Evolutionary conservation across 1,140 invertebrate genomes (phyloP).

Genomic region (Pinna nobilis): DNA sequence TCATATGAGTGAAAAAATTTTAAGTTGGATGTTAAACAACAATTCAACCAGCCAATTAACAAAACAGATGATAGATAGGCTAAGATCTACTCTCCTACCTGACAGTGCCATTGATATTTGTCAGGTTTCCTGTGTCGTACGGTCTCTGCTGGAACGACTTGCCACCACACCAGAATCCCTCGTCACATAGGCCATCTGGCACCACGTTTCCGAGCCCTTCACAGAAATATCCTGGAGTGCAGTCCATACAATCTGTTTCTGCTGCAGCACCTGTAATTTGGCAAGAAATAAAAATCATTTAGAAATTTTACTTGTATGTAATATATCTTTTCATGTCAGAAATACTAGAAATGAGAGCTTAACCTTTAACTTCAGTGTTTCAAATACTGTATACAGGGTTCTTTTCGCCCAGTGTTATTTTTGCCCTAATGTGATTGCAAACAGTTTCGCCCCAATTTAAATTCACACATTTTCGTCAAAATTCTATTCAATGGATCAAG

Average conservation of each 20-base stretch:
- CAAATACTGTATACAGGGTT: no score
- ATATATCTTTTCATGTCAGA: no score
- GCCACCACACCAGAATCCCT: slow-evolving; percentile 69
- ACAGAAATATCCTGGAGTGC: slow-evolving; percentile 69
- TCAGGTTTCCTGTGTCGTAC: slow-evolving; percentile 62
- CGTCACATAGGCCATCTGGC: slow-evolving; percentile 65
- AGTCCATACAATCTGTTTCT: slow-evolving; percentile 63
- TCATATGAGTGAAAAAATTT: no score
- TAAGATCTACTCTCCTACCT: slow-evolving; percentile 33
- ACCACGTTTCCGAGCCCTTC: slow-evolving; percentile 62
- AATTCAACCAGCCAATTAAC: neutral
- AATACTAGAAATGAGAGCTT: no score
- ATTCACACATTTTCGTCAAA: no score
- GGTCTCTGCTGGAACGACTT: slow-evolving; percentile 58
- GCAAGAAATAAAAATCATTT: neutral
- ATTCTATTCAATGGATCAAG: no score
- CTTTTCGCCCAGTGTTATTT: no score
- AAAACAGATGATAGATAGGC: neutral
- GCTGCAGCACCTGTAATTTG: slow-evolving; percentile 55
- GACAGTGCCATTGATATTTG: slow-evolving; percentile 48
- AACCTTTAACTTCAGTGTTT: no score
- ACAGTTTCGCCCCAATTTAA: no score
- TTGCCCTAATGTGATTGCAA: no score
- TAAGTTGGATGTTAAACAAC: no score
- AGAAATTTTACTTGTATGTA: neutral